These are phyloP conservation scores for Cuculus canorus DNA, from an alignment of 2,797 vertebrate genomes.

Conservation along the genomic window DNA sequence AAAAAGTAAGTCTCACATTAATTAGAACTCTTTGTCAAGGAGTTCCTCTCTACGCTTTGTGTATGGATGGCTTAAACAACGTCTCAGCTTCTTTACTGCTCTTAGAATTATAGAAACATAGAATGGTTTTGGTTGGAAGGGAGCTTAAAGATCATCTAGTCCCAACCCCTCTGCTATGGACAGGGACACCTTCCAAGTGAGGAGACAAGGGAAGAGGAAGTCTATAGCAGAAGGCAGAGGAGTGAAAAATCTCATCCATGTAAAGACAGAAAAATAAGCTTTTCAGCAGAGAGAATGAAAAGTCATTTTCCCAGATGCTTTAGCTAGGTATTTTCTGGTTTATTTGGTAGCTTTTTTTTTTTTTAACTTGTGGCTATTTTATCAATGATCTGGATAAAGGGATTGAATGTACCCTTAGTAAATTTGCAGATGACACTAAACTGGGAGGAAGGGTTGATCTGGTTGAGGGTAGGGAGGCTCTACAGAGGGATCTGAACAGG, in stretches of 20 bases:
- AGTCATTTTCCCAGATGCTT: not conserved
- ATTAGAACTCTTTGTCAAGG: not conserved
- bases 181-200: not conserved
- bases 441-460: too few species aligned
- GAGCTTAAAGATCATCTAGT: too few species aligned
- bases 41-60: not conserved
- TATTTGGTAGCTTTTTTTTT: not conserved
- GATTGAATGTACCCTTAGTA: too few species aligned
- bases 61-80: not conserved
- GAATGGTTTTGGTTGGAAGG: too few species aligned
- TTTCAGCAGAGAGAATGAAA: not conserved
- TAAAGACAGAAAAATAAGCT: not conserved
- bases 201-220: not conserved
- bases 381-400: too few species aligned
- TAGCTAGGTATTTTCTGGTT: not conserved
- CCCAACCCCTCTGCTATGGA: too few species aligned
- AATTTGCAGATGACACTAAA: too few species aligned
- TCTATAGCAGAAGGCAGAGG: not conserved
- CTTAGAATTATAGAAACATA: not conserved
- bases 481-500: too few species aligned
- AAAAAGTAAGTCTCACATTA: not conserved
- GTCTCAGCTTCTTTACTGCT: not conserved
- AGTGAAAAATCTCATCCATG: not conserved
- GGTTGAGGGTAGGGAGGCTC: too few species aligned
- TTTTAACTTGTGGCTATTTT: not conserved